Evolutionary conservation across 2,888 invertebrate species (phyloP).

Genomic region (Dinocampus coccinellae): DNA sequence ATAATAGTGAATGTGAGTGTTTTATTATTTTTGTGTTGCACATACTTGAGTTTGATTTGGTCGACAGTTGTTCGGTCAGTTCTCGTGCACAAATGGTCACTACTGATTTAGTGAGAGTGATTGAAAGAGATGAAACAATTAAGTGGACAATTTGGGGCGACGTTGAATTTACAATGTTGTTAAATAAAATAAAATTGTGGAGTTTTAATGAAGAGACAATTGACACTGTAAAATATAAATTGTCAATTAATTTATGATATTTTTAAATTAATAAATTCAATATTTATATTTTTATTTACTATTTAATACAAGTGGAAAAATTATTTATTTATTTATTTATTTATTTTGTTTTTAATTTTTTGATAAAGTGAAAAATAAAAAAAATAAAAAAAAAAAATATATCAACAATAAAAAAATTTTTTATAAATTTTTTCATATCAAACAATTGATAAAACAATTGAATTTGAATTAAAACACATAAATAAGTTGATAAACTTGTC

Average conservation of each 20-base stretch:
- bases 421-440: not conserved
- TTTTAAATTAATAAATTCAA: not conserved
- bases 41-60: not conserved
- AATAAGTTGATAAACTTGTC: slow-evolving; percentile 12
- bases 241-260: slow-evolving; percentile 44
- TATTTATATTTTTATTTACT: not conserved
- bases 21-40: not conserved
- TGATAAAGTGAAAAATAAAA: no score
- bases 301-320: no score
- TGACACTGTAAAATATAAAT: slow-evolving; percentile 3
- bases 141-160: slow-evolving; percentile 27
- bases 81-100: not conserved
- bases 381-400: no score
- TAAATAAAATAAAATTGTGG: slow-evolving; percentile 46
- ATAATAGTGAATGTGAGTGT: not conserved
- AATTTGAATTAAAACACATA: slow-evolving; percentile 11
- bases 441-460: not conserved
- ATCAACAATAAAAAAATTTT: no score
- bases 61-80: not conserved
- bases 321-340: not conserved
- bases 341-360: no score
- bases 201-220: slow-evolving; percentile 31
- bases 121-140: not conserved
- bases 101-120: not conserved
- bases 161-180: slow-evolving; percentile 47